phyloP scores from a whole-genome alignment of 2,113 vertebrate genomes.

The Australoheros scitulus region DNA sequence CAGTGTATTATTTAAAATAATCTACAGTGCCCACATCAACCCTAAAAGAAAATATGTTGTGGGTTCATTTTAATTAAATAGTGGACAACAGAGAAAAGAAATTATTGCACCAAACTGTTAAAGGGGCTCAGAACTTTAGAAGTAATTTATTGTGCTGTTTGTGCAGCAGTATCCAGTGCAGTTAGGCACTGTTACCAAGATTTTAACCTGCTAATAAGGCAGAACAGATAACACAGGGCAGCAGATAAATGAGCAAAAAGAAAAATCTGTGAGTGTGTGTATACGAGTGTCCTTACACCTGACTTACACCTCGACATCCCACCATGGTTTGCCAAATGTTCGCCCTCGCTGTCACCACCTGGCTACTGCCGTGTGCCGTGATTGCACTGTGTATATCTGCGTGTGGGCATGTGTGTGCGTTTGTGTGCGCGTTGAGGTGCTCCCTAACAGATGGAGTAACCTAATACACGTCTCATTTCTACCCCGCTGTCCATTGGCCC shows the following conservation, averaged over 20 bases:
- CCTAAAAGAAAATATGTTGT: no score
- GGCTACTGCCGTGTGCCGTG: conserved; percentile 56
- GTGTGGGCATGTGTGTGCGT: conserved; percentile 17
- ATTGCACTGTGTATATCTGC: conserved; percentile 20
- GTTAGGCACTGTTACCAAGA: neutral
- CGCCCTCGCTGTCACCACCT: conserved; percentile 64
- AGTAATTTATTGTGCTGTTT: neutral
- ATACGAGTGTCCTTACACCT: conserved; percentile 56
- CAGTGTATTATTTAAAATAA: no score
- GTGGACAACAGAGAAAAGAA: no score
- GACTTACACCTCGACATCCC: conserved; percentile 54
- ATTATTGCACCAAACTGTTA: neutral
- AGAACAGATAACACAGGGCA: neutral
- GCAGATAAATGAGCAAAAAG: conserved; percentile 43
- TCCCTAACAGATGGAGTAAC: conserved; percentile 79
- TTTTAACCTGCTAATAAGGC: neutral
- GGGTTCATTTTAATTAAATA: no score
- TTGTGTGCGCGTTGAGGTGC: conserved; percentile 17
- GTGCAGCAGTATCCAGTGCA: neutral
- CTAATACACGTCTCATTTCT: conserved; percentile 76
- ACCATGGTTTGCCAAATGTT: conserved; percentile 63
- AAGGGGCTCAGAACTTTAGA: neutral
- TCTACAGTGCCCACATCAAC: no score
- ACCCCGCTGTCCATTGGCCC: conserved; percentile 68
- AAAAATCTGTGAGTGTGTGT: conserved; percentile 4